Percentiles rank a stretch among this genome's conserved stretches.
Conservation (phyloP, 2,888 invertebrate species). For the Dione vanillae region DNA sequence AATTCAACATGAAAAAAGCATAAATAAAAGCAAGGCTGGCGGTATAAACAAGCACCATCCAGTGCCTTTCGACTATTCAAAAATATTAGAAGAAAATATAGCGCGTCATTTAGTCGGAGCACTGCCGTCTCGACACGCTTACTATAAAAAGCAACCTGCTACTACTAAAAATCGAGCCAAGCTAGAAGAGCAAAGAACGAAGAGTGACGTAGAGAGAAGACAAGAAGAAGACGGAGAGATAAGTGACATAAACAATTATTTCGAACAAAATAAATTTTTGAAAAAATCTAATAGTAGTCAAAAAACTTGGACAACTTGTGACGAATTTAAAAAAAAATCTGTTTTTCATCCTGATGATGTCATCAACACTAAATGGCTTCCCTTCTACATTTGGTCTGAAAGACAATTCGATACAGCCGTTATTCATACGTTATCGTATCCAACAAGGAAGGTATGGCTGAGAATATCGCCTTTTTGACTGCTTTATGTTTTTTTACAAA, state of each 20-base stretch:
- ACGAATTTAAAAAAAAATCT: constrained; percentile 58
- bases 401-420: constrained; percentile 33
- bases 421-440: constrained; percentile 60
- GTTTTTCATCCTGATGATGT: constrained; percentile 64
- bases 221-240: background rate
- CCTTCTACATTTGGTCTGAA: constrained; percentile 68
- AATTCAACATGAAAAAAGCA: constrained; percentile 42
- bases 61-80: constrained; percentile 48
- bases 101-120: constrained; percentile 13
- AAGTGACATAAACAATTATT: constrained; percentile 35
- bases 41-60: background rate
- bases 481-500: no score
- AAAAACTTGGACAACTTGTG: constrained; percentile 63
- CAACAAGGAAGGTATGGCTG: constrained; percentile 59
- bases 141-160: background rate
- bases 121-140: background rate
- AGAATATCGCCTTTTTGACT: no score
- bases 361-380: constrained; percentile 63
- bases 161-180: background rate
- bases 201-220: constrained; percentile 9
- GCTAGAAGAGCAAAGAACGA: background rate
- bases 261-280: constrained; percentile 45
- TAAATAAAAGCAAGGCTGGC: background rate
- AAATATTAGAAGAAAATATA: constrained; percentile 51
- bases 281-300: constrained; percentile 29